phyloP scores from a whole-genome alignment of 2,797 vertebrate species.

The Peromyscus melanophrys region DNA sequence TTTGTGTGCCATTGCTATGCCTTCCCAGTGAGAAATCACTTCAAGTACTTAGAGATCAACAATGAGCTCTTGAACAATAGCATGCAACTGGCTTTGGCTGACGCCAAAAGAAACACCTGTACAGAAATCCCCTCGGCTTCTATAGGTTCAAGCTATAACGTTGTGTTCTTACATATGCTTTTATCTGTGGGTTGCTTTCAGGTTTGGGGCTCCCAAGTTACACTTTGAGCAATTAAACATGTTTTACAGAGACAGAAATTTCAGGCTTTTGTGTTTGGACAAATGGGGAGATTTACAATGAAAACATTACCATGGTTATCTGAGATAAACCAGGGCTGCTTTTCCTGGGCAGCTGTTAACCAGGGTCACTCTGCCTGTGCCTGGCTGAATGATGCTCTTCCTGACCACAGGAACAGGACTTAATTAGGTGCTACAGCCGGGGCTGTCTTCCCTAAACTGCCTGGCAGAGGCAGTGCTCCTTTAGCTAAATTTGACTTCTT shows the following conservation, averaged over 20 bases:
- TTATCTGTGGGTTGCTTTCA: neutral
- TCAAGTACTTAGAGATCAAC: neutral
- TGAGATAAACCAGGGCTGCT: neutral
- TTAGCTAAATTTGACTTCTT: neutral
- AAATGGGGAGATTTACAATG: neutral
- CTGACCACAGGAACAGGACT: neutral
- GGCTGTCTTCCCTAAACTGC: neutral
- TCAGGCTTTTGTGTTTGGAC: neutral
- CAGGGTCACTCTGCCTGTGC: neutral
- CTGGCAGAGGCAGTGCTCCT: neutral
- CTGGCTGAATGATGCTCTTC: neutral
- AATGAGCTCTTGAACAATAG: neutral
- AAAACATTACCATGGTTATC: neutral
- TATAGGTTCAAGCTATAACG: neutral
- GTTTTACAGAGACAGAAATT: neutral
- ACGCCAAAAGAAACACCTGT: neutral
- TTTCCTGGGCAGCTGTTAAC: neutral
- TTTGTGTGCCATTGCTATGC: neutral
- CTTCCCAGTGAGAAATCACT: neutral
- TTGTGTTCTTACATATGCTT: neutral
- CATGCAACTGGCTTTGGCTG: neutral
- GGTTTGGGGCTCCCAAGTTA: neutral
- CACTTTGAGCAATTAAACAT: neutral
- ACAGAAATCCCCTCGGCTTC: neutral
- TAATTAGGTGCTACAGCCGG: neutral